Base-by-base conservation (phyloP, 2,888 invertebrate species). In the Ptychoptera contaminata region DNA sequence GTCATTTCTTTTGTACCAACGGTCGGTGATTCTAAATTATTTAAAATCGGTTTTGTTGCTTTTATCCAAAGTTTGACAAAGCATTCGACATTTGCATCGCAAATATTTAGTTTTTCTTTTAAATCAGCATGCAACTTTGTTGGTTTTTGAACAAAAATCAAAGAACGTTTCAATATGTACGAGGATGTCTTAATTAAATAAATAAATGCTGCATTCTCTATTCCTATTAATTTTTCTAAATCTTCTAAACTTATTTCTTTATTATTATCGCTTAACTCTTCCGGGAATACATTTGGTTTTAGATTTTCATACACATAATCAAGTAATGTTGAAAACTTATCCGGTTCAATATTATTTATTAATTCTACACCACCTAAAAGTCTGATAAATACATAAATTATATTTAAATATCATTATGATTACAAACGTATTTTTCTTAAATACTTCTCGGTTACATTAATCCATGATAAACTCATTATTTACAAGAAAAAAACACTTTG, bases 51-150 rank as follows among this genome's bases (percentile, higher is more conserved):
- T 50, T 71, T 71, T 1, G 70, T 69, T 48, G 67, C 62, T 34
- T 63, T 62, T 1, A 70, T 68, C 74, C 74, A 75, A 8, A 68
- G 50, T 44, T 69, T 68, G 5, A 71, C 60, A 49, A 74, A 73
- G 16, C 67, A 65, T 54, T 72, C 70, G 31, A 72, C 68, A 59
- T 73, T 74, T 47, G 69, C 68, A 37, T 65, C 60, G 46, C 67
- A 58, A 31, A 75, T 54, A 44, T 67, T 61, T 2, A 74, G 55
- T 47, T 64, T 60, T 12, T 72, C 69, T 2, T 65, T 59, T 15
- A 74, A 59, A 51, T 68, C 68, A 2, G 58, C 54, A 49, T 72
- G 69, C 32, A 75, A 54, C 44, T 61, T 59, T 4, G 70, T 68
- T 29, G 74, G 74, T 51, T 73, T 74, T 39, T 71, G 65, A 38